Conservation (phyloP, 1,140 invertebrate genomes). For the Globodera rostochiensis region DNA sequence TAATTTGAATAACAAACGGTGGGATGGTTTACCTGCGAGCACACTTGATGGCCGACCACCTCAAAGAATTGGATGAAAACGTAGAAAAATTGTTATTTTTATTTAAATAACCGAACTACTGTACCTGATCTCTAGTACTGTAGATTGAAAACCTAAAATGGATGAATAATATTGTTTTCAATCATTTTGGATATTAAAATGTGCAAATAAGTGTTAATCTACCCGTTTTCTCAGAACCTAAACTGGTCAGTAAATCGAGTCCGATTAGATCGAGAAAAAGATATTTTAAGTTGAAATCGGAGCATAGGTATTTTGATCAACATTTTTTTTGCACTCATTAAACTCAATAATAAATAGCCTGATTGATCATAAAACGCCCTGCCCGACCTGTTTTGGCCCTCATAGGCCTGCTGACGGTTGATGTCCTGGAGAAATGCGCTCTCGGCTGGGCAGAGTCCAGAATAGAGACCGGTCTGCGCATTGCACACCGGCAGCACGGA, state of each 20-base stretch:
- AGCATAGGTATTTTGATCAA: not conserved
- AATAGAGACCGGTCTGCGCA: slow-evolving; percentile 58
- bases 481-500: slow-evolving; percentile 60
- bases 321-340: not conserved
- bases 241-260: too few species aligned
- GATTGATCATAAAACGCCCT: too few species aligned
- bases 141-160: slow-evolving; percentile 53
- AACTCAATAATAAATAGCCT: not conserved
- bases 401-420: slow-evolving; percentile 53
- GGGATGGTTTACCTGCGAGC: slow-evolving; percentile 45
- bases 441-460: slow-evolving; percentile 59
- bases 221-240: too few species aligned
- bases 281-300: too few species aligned
- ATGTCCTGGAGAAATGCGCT: slow-evolving; percentile 62
- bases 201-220: too few species aligned
- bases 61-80: not conserved
- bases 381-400: slow-evolving; percentile 50
- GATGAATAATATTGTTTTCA: not conserved
- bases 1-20: not conserved
- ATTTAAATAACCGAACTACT: slow-evolving; percentile 30
- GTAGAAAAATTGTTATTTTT: not conserved
- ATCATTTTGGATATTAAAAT: too few species aligned
- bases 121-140: slow-evolving; percentile 55
- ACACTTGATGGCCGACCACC: slow-evolving; percentile 47
- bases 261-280: too few species aligned